phyloP scores from a whole-genome alignment of 2,888 invertebrate genomes.

The Idaea biselata region DNA sequence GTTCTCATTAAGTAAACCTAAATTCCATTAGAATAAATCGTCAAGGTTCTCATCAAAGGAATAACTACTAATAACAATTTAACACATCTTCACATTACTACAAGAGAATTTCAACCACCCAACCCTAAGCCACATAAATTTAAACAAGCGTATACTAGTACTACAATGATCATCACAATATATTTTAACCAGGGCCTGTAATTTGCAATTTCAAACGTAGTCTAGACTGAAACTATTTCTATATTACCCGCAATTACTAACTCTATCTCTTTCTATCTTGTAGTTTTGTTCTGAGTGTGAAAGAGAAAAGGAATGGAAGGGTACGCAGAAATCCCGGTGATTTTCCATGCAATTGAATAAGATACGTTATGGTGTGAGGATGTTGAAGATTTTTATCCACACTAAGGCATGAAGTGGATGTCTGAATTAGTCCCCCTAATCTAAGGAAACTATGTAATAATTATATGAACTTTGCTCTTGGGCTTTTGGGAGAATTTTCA shows the following conservation, averaged over 20 bases:
- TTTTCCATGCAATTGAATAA: slow-evolving; percentile 78
- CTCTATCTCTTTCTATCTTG: slow-evolving; percentile 39
- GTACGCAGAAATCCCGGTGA: slow-evolving; percentile 62
- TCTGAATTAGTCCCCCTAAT: slow-evolving; percentile 23
- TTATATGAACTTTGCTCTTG: background rate
- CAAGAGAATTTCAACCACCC: slow-evolving; percentile 18
- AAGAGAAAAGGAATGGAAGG: slow-evolving; percentile 47
- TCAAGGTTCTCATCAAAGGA: too few species aligned
- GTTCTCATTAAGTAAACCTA: too few species aligned
- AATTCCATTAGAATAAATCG: too few species aligned
- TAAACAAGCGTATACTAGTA: slow-evolving; percentile 41
- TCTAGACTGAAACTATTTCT: slow-evolving; percentile 76
- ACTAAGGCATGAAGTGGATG: slow-evolving; percentile 19
- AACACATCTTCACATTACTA: background rate
- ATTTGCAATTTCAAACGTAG: slow-evolving; percentile 66
- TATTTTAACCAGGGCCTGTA: slow-evolving; percentile 61
- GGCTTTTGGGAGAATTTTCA: background rate
- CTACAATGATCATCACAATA: slow-evolving; percentile 50
- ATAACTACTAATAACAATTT: background rate
- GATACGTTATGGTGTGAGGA: slow-evolving; percentile 70
- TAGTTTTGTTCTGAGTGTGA: slow-evolving; percentile 26
- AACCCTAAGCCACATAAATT: slow-evolving; percentile 49
- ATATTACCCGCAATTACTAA: slow-evolving; percentile 68
- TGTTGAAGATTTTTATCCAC: slow-evolving; percentile 56
- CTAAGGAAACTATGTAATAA: background rate